phyloP scores from a whole-genome alignment of 2,797 vertebrate genomes.

The Catamblyrhynchus diadema region DNA sequence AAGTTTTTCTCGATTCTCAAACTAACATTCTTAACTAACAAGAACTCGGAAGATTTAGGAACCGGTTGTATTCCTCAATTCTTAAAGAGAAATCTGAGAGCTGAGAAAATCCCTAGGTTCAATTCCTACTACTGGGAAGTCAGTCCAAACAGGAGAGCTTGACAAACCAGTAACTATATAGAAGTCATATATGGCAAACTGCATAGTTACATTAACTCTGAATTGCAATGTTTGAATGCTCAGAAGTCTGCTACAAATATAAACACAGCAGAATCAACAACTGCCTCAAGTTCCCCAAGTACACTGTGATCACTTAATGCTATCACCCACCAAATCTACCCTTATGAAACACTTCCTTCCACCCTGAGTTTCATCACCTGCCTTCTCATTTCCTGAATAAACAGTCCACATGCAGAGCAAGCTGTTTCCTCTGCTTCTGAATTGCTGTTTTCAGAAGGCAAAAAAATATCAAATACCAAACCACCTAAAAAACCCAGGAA shows the following conservation, averaged over 20 bases:
- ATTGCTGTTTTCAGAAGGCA: not conserved
- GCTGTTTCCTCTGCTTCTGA: not conserved
- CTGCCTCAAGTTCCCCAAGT: not conserved
- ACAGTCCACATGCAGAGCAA: not conserved
- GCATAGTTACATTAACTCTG: not conserved
- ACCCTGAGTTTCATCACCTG: slow-evolving; percentile 12
- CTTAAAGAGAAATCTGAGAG: not conserved
- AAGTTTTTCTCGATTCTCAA: not conserved
- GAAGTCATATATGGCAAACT: not conserved
- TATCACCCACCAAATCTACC: not conserved
- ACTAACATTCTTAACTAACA: not conserved
- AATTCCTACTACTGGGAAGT: not conserved
- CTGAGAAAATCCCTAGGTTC: not conserved
- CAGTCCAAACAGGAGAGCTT: not conserved
- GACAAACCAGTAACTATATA: not conserved
- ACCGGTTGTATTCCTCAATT: not conserved
- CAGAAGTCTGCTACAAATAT: not conserved
- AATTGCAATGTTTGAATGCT: not conserved
- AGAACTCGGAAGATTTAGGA: not conserved
- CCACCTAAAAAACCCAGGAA: not conserved
- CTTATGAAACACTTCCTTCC: slow-evolving; percentile 32
- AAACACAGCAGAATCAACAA: not conserved
- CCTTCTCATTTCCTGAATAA: slow-evolving; percentile 20
- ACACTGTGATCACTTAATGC: not conserved
- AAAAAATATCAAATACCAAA: not conserved